Evolutionary conservation across 2,113 vertebrate genomes (phyloP).

Genomic region (Brachionichthys hirsutus): DNA sequence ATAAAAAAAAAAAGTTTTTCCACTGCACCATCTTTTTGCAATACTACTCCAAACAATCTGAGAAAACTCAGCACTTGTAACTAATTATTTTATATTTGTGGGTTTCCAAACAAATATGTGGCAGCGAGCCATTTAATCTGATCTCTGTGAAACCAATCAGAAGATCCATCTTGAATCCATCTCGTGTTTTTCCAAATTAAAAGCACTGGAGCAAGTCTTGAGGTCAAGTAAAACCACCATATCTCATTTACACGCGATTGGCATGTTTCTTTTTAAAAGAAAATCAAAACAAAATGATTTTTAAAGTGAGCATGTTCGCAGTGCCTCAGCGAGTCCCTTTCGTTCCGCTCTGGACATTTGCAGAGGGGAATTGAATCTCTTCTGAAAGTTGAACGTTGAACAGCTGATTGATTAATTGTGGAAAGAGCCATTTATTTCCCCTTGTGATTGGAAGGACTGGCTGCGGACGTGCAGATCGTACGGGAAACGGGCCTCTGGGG

Average conservation of each 20-base stretch:
- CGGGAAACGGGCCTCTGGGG: conserved; percentile 95
- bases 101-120: conserved; percentile 1
- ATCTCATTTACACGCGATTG: conserved; percentile 13
- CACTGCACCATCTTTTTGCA: not conserved
- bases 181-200: conserved; percentile 5
- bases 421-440: conserved; percentile 96
- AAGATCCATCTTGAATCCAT: not conserved
- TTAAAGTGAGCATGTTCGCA: conserved; percentile 23
- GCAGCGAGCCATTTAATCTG: not conserved
- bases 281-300: conserved; percentile 4
- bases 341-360: conserved; percentile 37
- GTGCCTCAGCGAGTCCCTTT: conserved; percentile 32
- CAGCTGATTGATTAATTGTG: conserved; percentile 87
- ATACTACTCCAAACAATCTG: no score
- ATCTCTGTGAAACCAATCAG: not conserved
- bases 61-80: not conserved
- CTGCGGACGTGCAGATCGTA: conserved; percentile 98
- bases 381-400: conserved; percentile 53
- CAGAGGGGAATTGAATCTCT: conserved; percentile 47
- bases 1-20: conserved; percentile 6
- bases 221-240: conserved; percentile 4
- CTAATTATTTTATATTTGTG: conserved; percentile 7
- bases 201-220: conserved; percentile 1
- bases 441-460: conserved; percentile 93
- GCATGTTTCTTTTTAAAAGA: conserved; percentile 6